Conservation (phyloP, 2,797 vertebrate genomes). For the Syngnathus rostellatus region DNA sequence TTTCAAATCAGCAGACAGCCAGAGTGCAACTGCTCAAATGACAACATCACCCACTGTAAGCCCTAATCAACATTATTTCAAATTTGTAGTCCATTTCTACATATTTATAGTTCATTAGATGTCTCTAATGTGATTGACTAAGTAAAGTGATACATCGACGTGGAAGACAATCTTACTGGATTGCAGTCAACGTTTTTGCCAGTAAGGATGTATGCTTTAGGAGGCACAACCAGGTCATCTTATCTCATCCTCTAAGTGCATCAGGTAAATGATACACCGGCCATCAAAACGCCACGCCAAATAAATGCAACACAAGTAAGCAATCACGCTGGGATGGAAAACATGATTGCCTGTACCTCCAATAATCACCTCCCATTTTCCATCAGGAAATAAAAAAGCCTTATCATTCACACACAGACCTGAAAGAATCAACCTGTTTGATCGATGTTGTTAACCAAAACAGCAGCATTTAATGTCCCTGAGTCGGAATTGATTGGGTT, state of each 20-base stretch:
- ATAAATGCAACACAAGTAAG: background rate
- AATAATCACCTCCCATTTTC: background rate
- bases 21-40: constrained; percentile 66
- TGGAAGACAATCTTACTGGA: constrained; percentile 60
- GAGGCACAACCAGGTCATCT: constrained; percentile 65
- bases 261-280: constrained; percentile 62
- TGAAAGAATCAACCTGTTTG: background rate
- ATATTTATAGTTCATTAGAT: constrained; percentile 74
- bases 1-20: constrained; percentile 65
- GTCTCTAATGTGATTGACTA: constrained; percentile 65
- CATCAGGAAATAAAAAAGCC: background rate
- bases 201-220: constrained; percentile 57
- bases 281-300: constrained; percentile 3
- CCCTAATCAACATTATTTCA: constrained; percentile 63
- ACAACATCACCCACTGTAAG: constrained; percentile 54
- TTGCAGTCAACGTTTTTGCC: constrained; percentile 55
- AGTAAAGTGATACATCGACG: constrained; percentile 65
- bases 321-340: background rate
- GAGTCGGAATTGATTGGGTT: too few relatives aligned
- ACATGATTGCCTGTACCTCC: background rate
- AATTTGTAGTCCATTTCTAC: constrained; percentile 72
- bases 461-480: constrained; percentile 5
- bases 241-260: constrained; percentile 70
- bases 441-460: background rate
- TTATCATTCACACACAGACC: too few relatives aligned